Conservation (phyloP, 2,888 invertebrate species). For the Rhamnusium bicolor region DNA sequence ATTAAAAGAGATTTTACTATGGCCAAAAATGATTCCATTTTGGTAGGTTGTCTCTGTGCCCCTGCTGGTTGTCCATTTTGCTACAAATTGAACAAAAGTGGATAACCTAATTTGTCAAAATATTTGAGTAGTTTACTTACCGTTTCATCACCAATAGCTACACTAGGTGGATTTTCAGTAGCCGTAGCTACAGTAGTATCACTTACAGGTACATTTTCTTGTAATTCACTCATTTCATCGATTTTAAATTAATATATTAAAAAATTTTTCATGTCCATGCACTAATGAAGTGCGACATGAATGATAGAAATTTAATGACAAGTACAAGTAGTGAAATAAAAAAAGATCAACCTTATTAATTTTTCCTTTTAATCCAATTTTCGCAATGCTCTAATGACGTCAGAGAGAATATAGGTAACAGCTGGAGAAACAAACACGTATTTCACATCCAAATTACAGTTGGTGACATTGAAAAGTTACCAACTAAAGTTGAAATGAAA, state of each 20-base stretch:
- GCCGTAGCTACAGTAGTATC: slow-evolving; percentile 35
- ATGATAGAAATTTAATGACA: background rate
- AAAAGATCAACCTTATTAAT: background rate
- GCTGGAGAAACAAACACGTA: no score
- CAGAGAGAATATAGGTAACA: no score
- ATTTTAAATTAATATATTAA: slow-evolving; percentile 32
- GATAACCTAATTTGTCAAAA: background rate
- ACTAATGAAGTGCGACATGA: background rate
- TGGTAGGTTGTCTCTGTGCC: slow-evolving; percentile 74
- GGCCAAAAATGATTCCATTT: slow-evolving; percentile 86
- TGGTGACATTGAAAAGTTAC: no score
- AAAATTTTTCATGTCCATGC: slow-evolving; percentile 32
- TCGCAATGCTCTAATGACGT: no score
- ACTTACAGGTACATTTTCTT: slow-evolving; percentile 36
- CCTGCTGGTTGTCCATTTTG: slow-evolving; percentile 42
- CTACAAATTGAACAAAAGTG: slow-evolving; percentile 41
- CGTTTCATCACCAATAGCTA: slow-evolving; percentile 21
- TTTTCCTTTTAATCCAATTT: background rate
- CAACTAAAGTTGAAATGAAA: no score
- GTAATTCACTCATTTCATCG: slow-evolving; percentile 46
- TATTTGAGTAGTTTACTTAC: slow-evolving; percentile 25
- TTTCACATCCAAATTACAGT: no score
- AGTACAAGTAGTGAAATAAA: background rate
- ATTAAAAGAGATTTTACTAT: slow-evolving; percentile 90
- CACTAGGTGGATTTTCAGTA: slow-evolving; percentile 16